Evolutionary conservation across 1,140 invertebrate genomes (phyloP), one percentile per base, ranked within the genome.

Genomic region (Tribolium castaneum): DNA sequence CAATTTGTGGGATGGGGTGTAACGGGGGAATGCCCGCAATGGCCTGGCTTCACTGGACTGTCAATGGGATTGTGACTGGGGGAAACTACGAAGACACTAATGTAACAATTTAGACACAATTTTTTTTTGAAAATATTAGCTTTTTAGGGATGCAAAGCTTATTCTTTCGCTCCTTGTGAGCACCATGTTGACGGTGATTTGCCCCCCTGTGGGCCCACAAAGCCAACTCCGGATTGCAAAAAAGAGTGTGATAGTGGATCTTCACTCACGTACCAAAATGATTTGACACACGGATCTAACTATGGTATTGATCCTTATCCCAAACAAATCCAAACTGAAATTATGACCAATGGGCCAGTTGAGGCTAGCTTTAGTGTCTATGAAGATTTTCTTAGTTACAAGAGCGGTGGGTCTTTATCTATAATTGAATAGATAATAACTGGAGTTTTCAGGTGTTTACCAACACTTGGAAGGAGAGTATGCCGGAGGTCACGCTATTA

Each of bases 331-430:
- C 92, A 92, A 87, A 89, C 90, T 3, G 97, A 98, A 87, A 92
- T 98, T 30, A 92, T 93, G 88, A 93, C 88, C n/a, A 95, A 98
- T 87, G 97, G 97, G 7, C 97, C 97, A 2, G 94, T 98, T 0
- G 96, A 98, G 88, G 95, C 90, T 0, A 94, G 94, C 34, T 97
- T 98, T 83, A 93, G 93, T 1, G 96, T 98, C 5, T 98, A 96
- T 84, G 90, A 90, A 54, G 97, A 98, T 88, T 94, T 98, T 83
- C 87, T 95, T 1, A 86, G 89, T 19, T 98, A 98, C 88, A 96
- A 96, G 88, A 90, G 90, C 77, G 94, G 93, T 92, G 39, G 7
- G 39, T 45, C n/a, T 45, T 45, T 7, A 1, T 45, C 70, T 12
- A 9, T 34, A 6, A 59, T n/a, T 22, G 12, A 10, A 10, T 1